Evolutionary conservation across 2,888 invertebrate genomes (phyloP).

Genomic region (Himalopsyche japonica): DNA sequence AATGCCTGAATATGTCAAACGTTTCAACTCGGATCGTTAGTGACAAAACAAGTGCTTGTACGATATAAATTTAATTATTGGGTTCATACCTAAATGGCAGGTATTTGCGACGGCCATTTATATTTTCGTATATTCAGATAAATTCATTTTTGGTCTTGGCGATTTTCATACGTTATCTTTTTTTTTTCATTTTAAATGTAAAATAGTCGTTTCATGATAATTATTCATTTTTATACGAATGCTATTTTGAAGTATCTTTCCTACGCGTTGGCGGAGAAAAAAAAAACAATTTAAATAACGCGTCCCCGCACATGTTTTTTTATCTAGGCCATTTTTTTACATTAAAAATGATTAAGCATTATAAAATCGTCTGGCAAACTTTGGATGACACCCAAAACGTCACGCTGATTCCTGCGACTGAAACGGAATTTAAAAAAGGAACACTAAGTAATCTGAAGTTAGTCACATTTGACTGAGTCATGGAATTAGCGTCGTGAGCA

Average conservation of each 20-base stretch:
- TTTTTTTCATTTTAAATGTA: no score
- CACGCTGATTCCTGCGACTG: not conserved
- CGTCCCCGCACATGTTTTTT: not conserved
- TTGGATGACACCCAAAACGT: not conserved
- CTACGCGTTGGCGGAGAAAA: not conserved
- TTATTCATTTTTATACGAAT: not conserved
- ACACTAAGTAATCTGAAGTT: not conserved
- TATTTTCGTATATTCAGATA: no score
- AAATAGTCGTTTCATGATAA: not conserved
- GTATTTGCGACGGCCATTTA: no score
- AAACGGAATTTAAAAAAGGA: not conserved
- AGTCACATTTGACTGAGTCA: not conserved
- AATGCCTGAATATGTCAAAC: no score
- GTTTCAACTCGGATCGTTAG: no score
- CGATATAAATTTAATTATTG: no score
- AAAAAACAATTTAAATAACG: not conserved
- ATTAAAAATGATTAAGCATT: not conserved
- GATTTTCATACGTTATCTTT: not conserved
- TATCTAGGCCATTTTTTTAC: not conserved
- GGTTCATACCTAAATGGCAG: no score
- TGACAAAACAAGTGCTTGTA: no score
- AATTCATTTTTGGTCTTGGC: no score
- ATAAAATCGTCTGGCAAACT: not conserved
- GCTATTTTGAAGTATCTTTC: not conserved
- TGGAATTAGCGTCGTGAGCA: not conserved